Conservation (phyloP, 2,797 vertebrate genomes). For the Centroberyx gerrardi region DNA sequence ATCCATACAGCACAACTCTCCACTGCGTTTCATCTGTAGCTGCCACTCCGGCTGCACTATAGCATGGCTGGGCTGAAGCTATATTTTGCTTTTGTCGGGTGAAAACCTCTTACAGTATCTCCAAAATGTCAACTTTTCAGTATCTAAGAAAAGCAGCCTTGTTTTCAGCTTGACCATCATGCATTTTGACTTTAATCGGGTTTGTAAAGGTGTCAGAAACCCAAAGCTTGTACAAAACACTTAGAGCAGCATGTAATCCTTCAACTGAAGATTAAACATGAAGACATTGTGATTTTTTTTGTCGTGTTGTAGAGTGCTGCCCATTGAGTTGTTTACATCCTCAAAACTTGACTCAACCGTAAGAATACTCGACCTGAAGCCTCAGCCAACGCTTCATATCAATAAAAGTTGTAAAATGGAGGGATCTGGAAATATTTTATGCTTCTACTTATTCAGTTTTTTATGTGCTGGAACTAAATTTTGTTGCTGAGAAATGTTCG, state of each 20-base stretch:
- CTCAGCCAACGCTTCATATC: constrained; percentile 37
- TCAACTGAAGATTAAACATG: too few species aligned
- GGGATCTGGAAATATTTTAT: not conserved
- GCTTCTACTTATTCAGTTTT: constrained; percentile 31
- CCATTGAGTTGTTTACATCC: not conserved
- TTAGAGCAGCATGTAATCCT: too few species aligned
- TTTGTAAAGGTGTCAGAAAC: too few species aligned
- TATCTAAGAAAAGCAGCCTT: too few species aligned
- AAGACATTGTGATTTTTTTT: too few species aligned
- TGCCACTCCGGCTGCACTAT: not conserved
- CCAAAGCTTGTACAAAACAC: too few species aligned
- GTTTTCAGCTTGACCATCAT: too few species aligned
- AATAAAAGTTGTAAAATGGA: constrained; percentile 48
- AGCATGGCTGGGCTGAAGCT: constrained; percentile 23
- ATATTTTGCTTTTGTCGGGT: not conserved
- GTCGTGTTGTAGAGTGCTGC: not conserved
- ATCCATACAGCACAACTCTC: constrained; percentile 31
- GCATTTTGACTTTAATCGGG: too few species aligned
- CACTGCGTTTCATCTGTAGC: not conserved
- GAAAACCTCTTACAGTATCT: too few species aligned
- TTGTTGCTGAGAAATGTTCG: constrained; percentile 48
- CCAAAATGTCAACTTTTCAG: too few species aligned
- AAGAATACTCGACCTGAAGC: constrained; percentile 32
- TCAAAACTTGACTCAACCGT: constrained; percentile 8
- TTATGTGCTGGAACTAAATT: constrained; percentile 48